Conservation (phyloP, 1,140 invertebrate genomes). For the Cepaea nemoralis region DNA sequence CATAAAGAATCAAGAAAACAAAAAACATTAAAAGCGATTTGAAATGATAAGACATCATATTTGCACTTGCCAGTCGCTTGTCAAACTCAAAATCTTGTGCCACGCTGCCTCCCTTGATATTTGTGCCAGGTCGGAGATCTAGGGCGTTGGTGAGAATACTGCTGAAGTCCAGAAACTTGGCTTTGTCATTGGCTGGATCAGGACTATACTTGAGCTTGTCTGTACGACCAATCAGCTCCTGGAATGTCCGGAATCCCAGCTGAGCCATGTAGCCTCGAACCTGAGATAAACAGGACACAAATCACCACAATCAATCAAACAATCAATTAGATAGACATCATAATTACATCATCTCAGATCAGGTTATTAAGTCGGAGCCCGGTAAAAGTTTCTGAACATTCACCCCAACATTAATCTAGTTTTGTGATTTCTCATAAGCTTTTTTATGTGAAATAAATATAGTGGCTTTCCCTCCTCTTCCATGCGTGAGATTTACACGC, state of each 20-base stretch:
- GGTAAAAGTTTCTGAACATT: too few relatives aligned
- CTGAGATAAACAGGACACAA: constrained; percentile 67
- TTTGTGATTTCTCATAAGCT: too few relatives aligned
- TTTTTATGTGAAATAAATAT: too few relatives aligned
- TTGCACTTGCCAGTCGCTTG: constrained; percentile 78
- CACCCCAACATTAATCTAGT: too few relatives aligned
- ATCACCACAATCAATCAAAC: too few relatives aligned
- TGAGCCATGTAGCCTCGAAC: constrained; percentile 89
- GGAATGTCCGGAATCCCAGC: constrained; percentile 88
- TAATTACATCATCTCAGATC: too few relatives aligned
- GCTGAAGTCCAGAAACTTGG: constrained; percentile 86
- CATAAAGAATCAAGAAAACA: background rate
- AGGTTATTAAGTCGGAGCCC: too few relatives aligned
- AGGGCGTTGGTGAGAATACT: constrained; percentile 90
- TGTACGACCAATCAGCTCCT: constrained; percentile 94
- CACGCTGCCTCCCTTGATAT: constrained; percentile 90
- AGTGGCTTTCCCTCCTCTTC: too few relatives aligned
- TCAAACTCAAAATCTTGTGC: constrained; percentile 91
- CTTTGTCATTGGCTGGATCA: constrained; percentile 80
- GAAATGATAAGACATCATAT: background rate
- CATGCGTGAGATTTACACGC: too few relatives aligned
- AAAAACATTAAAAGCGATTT: background rate
- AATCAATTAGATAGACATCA: too few relatives aligned
- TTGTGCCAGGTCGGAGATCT: constrained; percentile 88
- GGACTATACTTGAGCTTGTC: constrained; percentile 79